Base-by-base conservation (phyloP, 92 coral and sea anemone genomes). In the Palythoa grandiflora region DNA sequence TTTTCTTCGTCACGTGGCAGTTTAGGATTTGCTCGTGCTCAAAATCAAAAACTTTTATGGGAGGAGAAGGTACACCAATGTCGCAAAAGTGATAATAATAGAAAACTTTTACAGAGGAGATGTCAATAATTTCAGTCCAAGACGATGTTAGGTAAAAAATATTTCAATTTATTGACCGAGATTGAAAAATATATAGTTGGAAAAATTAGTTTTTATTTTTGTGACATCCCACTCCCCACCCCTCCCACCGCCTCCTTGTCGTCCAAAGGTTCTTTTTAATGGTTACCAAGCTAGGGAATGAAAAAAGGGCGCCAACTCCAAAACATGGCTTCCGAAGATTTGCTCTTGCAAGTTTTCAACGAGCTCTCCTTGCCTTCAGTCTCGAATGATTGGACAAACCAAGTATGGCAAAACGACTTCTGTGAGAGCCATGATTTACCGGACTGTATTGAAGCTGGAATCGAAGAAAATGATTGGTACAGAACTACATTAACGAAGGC, bases 371-470 rank as follows among this genome's bases (percentile, higher is more conserved):
- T 97, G 38, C 68, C 91, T 20, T 86, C 89, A 12, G 83, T 97
- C 28, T 85, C 98, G 6, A 92, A 85, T 52, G 91, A 96, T 3
- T 97, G 99, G 99, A 86, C 96, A 3, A 94, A 94, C 59, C 87
- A 91, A 68, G 98, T 91, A 5, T 97, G 99, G 99, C 88, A 94
- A 80, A 86, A 93, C n/a, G 99, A 97, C 68, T 97, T 97, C 91
- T 94, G 93, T 57, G 98, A 93, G 78, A 85, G 71, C 39, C 73
- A 84, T 35, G 98, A 90, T 13, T 84, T 95, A n/a, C 99, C 99
- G 38, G 99, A 97, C 47, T 88, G 88, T 36, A 68, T 97, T 60
- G 85, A 91, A 79, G 93, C 79, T 59, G 86, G 83, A 74, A 79
- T 88, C 28, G 77, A 52, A 14, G 87, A 74, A 78, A 90, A 88